Conservation (phyloP, 2,888 invertebrate species). For the Protonemura montana region DNA sequence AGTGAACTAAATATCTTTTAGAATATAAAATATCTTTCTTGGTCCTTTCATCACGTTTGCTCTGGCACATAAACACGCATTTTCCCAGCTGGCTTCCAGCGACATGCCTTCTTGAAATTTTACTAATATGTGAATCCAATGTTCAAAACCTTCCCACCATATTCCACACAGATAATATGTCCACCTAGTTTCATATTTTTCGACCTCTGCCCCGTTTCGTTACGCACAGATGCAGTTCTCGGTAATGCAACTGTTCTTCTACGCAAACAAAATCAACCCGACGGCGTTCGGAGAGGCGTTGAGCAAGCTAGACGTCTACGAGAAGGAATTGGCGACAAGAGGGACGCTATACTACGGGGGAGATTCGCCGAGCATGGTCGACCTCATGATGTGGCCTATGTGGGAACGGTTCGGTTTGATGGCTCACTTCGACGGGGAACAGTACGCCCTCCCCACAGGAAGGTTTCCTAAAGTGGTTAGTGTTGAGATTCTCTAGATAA, state of each 20-base stretch:
- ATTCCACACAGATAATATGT: neutral
- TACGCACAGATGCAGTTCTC: slow-evolving; percentile 31
- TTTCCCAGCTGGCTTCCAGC: too few relatives aligned
- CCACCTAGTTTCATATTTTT: neutral
- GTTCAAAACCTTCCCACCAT: too few relatives aligned
- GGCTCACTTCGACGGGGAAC: slow-evolving; percentile 66
- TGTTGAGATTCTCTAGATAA: slow-evolving; percentile 19
- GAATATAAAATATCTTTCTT: too few relatives aligned
- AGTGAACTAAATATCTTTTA: too few relatives aligned
- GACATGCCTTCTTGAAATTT: too few relatives aligned
- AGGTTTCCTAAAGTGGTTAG: slow-evolving; percentile 72
- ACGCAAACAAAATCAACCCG: slow-evolving; percentile 56
- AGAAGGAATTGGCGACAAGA: slow-evolving; percentile 70
- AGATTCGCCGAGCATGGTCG: slow-evolving; percentile 55
- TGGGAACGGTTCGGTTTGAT: slow-evolving; percentile 58
- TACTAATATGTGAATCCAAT: too few relatives aligned
- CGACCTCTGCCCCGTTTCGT: neutral
- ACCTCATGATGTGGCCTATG: slow-evolving; percentile 58
- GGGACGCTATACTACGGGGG: slow-evolving; percentile 70
- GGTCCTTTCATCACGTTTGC: too few relatives aligned
- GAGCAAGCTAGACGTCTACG: slow-evolving; percentile 69
- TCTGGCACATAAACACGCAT: too few relatives aligned
- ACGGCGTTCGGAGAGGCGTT: slow-evolving; percentile 63
- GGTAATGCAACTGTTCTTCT: slow-evolving; percentile 50
- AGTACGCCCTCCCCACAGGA: slow-evolving; percentile 70